Conservation (phyloP, 1,140 invertebrate genomes). For the Lepidurus arcticus region DNA sequence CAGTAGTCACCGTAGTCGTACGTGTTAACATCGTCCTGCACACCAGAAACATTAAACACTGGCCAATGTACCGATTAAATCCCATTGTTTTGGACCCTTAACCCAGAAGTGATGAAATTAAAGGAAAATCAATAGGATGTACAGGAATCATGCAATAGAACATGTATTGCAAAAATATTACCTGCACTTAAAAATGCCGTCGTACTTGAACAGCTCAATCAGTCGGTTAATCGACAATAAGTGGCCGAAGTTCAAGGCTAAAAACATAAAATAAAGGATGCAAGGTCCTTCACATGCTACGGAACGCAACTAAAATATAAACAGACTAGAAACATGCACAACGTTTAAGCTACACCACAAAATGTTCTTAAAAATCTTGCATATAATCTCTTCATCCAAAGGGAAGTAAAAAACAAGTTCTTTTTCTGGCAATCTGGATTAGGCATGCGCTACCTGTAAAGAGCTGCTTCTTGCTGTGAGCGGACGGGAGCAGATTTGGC, state of each 20-base stretch:
- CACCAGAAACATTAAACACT: background rate
- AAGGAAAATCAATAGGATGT: background rate
- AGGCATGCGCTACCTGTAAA: constrained; percentile 22
- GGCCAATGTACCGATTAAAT: background rate
- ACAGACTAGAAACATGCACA: background rate
- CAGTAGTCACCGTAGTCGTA: constrained; percentile 30
- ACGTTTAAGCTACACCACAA: background rate
- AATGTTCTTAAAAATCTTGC: background rate
- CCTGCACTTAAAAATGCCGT: background rate
- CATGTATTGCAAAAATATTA: constrained; percentile 1
- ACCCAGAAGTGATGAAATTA: background rate
- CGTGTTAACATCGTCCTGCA: constrained; percentile 28
- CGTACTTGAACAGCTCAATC: background rate
- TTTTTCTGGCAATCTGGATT: background rate
- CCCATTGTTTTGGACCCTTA: background rate
- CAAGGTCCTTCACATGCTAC: background rate
- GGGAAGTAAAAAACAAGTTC: background rate
- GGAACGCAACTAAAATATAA: background rate
- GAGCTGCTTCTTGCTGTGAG: constrained; percentile 37
- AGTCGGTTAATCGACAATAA: background rate
- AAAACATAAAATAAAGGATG: constrained; percentile 5
- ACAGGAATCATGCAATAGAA: background rate
- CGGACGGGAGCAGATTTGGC: constrained; percentile 55
- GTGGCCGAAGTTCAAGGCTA: background rate
- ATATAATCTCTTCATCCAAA: constrained; percentile 10